A percentile compares a stretch with the other conserved stretches of the same genome.
Evolutionary conservation across 1,140 invertebrate species (phyloP).

Genomic region (Aphaenogaster ashmeadi): DNA sequence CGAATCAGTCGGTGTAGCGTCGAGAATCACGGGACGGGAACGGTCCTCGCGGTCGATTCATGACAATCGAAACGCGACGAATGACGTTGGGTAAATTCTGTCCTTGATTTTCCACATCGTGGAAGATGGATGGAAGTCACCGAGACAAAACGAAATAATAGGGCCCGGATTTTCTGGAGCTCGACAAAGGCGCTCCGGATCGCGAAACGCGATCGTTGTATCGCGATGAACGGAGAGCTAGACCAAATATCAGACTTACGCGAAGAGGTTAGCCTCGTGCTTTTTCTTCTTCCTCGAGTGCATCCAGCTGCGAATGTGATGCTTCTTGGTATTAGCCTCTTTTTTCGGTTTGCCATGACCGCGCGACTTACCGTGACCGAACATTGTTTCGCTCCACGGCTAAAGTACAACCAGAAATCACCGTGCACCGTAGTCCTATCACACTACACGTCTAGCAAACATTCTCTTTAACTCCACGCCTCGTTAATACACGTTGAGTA

Average conservation of each 20-base stretch:
- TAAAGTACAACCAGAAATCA: neutral
- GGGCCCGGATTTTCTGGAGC: neutral
- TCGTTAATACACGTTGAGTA: neutral
- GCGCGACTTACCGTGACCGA: constrained; percentile 13
- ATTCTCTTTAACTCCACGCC: neutral
- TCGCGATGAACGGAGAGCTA: neutral
- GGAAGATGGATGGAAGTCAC: neutral
- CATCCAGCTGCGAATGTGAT: constrained; percentile 33
- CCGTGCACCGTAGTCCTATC: neutral
- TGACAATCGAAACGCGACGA: constrained; percentile 46
- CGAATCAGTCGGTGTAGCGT: neutral
- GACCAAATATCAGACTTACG: constrained; percentile 25
- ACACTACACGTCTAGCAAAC: neutral
- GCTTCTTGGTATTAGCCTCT: constrained; percentile 29
- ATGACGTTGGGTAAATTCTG: neutral
- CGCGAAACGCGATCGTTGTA: neutral
- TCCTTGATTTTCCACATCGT: neutral
- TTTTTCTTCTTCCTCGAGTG: constrained; percentile 1
- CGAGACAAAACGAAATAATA: neutral
- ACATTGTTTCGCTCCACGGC: neutral
- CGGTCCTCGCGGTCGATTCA: neutral
- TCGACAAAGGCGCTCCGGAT: neutral
- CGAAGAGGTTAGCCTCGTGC: constrained; percentile 40
- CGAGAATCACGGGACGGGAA: neutral
- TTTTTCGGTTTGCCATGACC: constrained; percentile 33